Percentiles rank a stretch among this genome's conserved stretches.
These are phyloP conservation scores for Myotis pilosus DNA, from an alignment of 2,797 vertebrate species.

Conservation along the genomic window DNA sequence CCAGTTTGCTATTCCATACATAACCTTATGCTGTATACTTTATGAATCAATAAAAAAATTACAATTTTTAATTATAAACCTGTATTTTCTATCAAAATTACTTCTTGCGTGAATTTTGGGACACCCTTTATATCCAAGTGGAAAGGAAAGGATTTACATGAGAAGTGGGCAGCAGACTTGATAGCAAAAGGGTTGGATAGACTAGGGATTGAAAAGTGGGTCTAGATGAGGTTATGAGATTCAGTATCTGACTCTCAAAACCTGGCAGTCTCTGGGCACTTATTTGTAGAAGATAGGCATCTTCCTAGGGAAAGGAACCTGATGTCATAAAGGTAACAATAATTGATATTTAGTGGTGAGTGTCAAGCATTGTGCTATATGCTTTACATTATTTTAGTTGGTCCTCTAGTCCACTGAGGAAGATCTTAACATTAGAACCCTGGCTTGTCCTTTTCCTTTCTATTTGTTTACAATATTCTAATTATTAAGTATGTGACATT, in stretches of 20 bases:
- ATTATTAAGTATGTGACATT: background rate
- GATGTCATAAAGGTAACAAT: background rate
- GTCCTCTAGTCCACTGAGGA: background rate
- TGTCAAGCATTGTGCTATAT: background rate
- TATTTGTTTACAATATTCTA: slow-evolving; percentile 6
- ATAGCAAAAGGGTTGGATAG: background rate
- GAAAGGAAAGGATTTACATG: background rate
- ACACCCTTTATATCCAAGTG: background rate
- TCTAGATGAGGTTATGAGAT: background rate
- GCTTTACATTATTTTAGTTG: background rate
- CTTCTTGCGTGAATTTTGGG: too few species aligned
- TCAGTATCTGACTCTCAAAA: background rate
- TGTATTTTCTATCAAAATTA: too few species aligned
- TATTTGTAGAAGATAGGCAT: background rate
- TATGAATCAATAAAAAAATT: too few species aligned
- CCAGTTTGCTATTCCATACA: too few species aligned
- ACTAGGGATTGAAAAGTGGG: background rate
- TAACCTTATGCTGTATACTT: too few species aligned
- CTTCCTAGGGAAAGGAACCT: background rate
- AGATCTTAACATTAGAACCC: background rate
- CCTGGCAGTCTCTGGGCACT: background rate
- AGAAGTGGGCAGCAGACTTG: background rate
- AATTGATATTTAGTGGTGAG: background rate
- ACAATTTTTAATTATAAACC: too few species aligned
- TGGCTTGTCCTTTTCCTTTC: background rate